Evolutionary conservation across 1,140 invertebrate species (phyloP), one percentile per base, ranked within the genome.

Genomic region (Doryteuthis pealeii): DNA sequence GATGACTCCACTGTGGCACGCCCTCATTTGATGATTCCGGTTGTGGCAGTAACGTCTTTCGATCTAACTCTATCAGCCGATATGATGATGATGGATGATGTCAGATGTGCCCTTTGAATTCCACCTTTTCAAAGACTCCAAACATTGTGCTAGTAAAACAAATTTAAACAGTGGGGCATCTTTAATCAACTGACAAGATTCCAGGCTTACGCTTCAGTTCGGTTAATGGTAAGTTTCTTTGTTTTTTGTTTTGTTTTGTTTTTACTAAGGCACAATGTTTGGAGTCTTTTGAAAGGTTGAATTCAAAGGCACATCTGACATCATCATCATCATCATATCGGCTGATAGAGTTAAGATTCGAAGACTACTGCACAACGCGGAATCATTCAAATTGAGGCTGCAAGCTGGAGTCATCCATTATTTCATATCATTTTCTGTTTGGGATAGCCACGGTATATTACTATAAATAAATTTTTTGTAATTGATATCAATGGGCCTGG

Each of bases 101-200:
- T 5, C 6, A 22, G 54, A 62, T 40, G 35, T 40, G 35, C 35
- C 35, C 10, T 40, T 40, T 3, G 10, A 40, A 5, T 40, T 1
- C 66, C 76, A 74, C 79, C 82, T 14, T 83, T 83, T 67, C 33
- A 45, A 32, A 75, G 76, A 14, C 54, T 84, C 54, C 74, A 78
- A 5, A 75, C 73, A 49, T 54, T 84, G 49, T 84, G 83, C 74
- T n/a, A 84, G 82, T 73, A 76, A 81, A 31, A 83, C 83, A 40
- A 70, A 74, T 43, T 35, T 84, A 18, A 30, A 58, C 18, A 70
- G 81, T 32, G 78, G 69, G 77, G 33, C 79, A 84, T 69, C 69
- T 83, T 10, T 26, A n/a, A 76, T 5, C 79, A 79, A 15, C 54
- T 83, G 14, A 76, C 73, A 35, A 54, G 74, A 40, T 84, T 58